These are phyloP conservation scores for Synodontis membranacea DNA, from an alignment of 2,113 vertebrate species.

Conservation along the genomic window DNA sequence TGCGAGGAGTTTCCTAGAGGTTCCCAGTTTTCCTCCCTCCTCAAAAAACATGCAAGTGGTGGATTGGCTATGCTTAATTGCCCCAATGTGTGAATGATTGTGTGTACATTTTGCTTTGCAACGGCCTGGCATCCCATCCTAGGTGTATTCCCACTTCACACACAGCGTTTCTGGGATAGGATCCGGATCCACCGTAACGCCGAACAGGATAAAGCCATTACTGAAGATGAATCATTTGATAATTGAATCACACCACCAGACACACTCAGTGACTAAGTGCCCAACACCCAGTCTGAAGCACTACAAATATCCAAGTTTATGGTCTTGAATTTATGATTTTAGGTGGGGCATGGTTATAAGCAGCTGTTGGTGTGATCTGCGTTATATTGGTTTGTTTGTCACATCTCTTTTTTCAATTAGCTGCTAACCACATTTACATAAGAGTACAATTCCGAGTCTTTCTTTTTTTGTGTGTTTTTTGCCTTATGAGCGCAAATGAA, in stretches of 20 bases:
- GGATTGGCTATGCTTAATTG: background rate
- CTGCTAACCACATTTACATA: background rate
- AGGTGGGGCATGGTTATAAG: background rate
- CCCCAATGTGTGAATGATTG: background rate
- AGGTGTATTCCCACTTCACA: background rate
- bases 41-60: background rate
- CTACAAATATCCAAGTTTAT: background rate
- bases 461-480: background rate
- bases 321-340: slow-evolving; percentile 1
- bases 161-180: background rate
- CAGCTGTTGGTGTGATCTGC: background rate
- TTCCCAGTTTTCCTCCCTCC: background rate
- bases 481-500: background rate
- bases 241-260: background rate
- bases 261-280: slow-evolving; percentile 2
- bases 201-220: background rate
- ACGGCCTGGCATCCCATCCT: background rate
- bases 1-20: background rate
- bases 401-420: background rate
- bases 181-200: background rate
- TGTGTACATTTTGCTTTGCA: background rate
- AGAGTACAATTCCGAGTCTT: background rate
- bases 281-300: background rate
- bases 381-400: background rate
- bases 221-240: slow-evolving; percentile 4